Conservation (phyloP, 2,888 invertebrate genomes). For the Koerneria pararmatus region DNA sequence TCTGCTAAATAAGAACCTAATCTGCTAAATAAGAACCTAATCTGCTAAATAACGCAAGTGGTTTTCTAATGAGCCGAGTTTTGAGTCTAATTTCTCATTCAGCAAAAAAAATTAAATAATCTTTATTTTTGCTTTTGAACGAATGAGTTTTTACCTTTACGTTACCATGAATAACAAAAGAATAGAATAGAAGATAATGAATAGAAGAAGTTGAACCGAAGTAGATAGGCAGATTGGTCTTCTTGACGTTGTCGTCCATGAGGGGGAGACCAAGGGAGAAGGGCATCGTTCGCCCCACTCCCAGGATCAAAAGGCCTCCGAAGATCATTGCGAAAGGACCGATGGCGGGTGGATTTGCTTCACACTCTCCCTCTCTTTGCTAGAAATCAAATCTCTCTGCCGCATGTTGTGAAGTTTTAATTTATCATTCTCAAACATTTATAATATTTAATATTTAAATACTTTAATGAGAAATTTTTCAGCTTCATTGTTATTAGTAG, state of each 20-base stretch:
- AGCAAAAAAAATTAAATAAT: neutral
- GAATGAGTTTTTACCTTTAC: neutral
- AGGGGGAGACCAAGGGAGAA: conserved; percentile 59
- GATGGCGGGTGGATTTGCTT: conserved; percentile 37
- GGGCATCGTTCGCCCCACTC: conserved; percentile 59
- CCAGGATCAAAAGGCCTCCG: conserved; percentile 55
- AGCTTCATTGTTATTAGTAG: too few species aligned
- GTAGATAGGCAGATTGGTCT: conserved; percentile 55
- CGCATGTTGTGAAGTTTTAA: too few species aligned
- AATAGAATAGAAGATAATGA: too few species aligned
- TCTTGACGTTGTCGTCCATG: conserved; percentile 60
- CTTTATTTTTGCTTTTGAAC: neutral
- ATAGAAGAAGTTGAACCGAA: conserved; percentile 51
- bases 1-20: too few species aligned
- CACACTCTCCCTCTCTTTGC: conserved; percentile 35
- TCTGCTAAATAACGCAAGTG: neutral
- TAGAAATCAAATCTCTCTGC: conserved; percentile 26
- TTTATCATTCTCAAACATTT: too few species aligned
- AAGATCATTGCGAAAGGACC: conserved; percentile 59
- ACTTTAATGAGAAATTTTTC: too few species aligned
- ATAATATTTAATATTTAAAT: too few species aligned
- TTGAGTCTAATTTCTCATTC: neutral
- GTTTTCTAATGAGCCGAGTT: conserved; percentile 4
- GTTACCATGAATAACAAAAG: neutral
- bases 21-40: too few species aligned